Conservation (phyloP, 1,140 invertebrate genomes). For the Drosophila bifasciata region DNA sequence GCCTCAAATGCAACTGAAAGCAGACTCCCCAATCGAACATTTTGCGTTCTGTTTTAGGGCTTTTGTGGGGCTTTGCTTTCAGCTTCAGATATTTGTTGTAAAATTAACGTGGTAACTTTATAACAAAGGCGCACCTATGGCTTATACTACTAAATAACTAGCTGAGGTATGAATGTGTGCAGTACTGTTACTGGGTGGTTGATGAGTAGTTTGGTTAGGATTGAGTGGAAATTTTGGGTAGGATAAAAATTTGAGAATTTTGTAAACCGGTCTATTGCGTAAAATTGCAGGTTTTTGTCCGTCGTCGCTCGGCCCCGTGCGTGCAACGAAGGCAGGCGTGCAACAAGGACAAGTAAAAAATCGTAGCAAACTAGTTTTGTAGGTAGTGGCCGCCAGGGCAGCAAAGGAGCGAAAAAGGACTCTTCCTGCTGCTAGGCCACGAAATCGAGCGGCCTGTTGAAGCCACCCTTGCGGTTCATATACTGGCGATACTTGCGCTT, state of each 20-base stretch:
- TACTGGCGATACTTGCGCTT: slow-evolving; percentile 99
- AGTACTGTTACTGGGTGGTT: slow-evolving; percentile 35
- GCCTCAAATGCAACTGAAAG: slow-evolving; percentile 71
- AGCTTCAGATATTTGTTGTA: slow-evolving; percentile 61
- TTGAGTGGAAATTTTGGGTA: slow-evolving; percentile 76
- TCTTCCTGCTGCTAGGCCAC: slow-evolving; percentile 88
- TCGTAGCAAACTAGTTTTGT: slow-evolving; percentile 65
- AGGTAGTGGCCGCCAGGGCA: slow-evolving; percentile 3
- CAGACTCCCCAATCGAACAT: slow-evolving; percentile 22
- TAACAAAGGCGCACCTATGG: slow-evolving; percentile 64
- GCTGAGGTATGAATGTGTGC: slow-evolving; percentile 71
- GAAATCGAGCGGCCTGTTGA: slow-evolving; percentile 98
- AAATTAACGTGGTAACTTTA: slow-evolving; percentile 71
- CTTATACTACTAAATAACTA: slow-evolving; percentile 79
- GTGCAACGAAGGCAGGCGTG: slow-evolving; percentile 16
- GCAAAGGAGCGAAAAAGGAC: slow-evolving; percentile 17
- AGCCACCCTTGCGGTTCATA: slow-evolving; percentile 99
- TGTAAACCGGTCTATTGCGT: slow-evolving; percentile 84
- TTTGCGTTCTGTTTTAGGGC: slow-evolving; percentile 16
- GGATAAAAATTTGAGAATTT: slow-evolving; percentile 70
- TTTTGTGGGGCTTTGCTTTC: slow-evolving; percentile 50
- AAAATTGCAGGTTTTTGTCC: slow-evolving; percentile 82
- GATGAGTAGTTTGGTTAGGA: slow-evolving; percentile 33
- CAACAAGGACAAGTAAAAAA: slow-evolving; percentile 60
- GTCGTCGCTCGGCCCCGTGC: slow-evolving; percentile 29